Conservation (phyloP, 2,113 vertebrate genomes). For the Morphnarchus princeps region DNA sequence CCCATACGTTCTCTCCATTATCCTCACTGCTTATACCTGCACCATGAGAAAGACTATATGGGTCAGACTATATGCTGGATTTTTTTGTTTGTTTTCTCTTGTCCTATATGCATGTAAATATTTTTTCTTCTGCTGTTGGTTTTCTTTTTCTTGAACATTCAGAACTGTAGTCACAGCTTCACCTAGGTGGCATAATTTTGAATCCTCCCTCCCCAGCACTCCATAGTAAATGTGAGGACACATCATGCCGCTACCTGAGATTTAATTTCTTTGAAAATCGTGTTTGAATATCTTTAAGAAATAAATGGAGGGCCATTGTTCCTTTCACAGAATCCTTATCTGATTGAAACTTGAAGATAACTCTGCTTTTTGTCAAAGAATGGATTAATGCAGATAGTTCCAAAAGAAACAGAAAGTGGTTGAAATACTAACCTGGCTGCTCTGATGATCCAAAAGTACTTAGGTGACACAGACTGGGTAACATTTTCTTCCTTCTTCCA, state of each 20-base stretch:
- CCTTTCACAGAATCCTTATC: conserved; percentile 64
- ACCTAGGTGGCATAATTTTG: conserved; percentile 43
- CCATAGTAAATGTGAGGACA: conserved; percentile 39
- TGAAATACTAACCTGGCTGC: conserved; percentile 67
- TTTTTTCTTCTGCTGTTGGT: neutral
- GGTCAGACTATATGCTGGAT: neutral
- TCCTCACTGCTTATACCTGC: neutral
- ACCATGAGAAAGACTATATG: neutral
- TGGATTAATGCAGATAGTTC: conserved; percentile 47
- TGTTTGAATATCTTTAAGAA: conserved; percentile 48
- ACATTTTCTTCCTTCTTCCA: neutral
- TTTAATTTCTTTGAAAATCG: conserved; percentile 50
- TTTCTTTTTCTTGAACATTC: neutral
- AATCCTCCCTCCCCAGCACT: neutral
- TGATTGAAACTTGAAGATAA: conserved; percentile 64
- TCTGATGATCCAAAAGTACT: conserved; percentile 19
- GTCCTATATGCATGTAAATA: neutral
- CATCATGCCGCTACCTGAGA: neutral
- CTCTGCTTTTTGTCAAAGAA: conserved; percentile 61
- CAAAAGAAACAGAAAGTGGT: conserved; percentile 30
- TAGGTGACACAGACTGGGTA: neutral
- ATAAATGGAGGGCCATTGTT: conserved; percentile 45
- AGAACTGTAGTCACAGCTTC: neutral
- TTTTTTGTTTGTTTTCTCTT: conserved; percentile 25
- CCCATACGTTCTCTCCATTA: neutral